Evolutionary conservation across 2,113 vertebrate genomes (phyloP), one percentile per base, ranked within the genome.

Genomic region (Puntigrus tetrazona): DNA sequence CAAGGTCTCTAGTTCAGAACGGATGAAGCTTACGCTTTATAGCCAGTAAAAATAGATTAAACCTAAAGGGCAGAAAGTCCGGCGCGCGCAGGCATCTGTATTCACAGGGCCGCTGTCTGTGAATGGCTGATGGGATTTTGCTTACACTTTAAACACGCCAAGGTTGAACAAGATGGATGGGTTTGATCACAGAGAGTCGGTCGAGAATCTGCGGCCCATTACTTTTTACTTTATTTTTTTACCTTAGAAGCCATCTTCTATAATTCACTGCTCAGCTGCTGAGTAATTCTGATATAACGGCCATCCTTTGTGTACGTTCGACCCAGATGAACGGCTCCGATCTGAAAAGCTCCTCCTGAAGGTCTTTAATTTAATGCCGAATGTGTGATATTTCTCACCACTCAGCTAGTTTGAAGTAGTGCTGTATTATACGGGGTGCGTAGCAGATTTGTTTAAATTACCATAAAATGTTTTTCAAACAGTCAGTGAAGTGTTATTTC

Each of bases 1-100:
- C 27, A 75, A 75, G 73, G 73, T 75, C 73, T 75, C 13, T 75
- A 50, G 73, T 75, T 50, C 45, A 70, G 79, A 81, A 34, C 63
- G 22, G 20, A 14, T 82, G 45, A 82, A 55, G 29, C 31, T 31
- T 34, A 31, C 5, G 43, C 38, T 80, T 67, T 47, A 22, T 18
- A 45, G 25, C 57, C 38, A 45, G 57, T 65, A 63, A 67, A 80
- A 65, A 80, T 65, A 67, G 41, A 80, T 80, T 43, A 67, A 80
- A 80, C 25, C 59, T 47, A 67, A 80, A 67, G 78, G 78, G 59
- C 59, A 34, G 9, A 67, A 65, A 50, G 25, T 29, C 9, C 2
- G 3, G 9, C 6, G 38, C 4, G 4, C n/a, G 6, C 78, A 22
- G 18, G 63, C 29, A 69, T 69, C 79, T 69, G 63, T 81, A 67